These are phyloP conservation scores for Hofmannophila pseudospretella DNA, from an alignment of 2,888 invertebrate genomes.

Conservation along the genomic window DNA sequence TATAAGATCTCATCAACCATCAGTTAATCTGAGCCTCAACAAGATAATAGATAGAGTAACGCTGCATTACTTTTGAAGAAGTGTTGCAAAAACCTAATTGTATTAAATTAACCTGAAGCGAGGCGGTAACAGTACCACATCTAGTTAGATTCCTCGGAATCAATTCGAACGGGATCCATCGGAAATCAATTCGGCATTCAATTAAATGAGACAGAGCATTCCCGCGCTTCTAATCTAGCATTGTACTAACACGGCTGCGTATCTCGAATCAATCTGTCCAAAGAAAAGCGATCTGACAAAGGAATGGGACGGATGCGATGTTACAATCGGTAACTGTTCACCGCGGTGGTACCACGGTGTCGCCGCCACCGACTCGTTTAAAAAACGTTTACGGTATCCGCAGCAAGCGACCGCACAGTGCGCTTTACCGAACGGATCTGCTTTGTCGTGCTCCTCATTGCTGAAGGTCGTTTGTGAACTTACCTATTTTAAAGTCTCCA, in stretches of 20 bases:
- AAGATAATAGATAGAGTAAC: too few relatives aligned
- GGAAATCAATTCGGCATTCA: constrained; percentile 68
- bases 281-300: constrained; percentile 63
- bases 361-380: constrained; percentile 15
- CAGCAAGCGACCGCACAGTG: constrained; percentile 30
- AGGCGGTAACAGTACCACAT: constrained; percentile 48
- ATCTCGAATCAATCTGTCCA: constrained; percentile 62
- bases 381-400: constrained; percentile 45
- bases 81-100: constrained; percentile 38
- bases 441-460: background rate
- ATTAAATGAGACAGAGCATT: constrained; percentile 63
- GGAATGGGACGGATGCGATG: constrained; percentile 56
- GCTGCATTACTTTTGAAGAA: background rate
- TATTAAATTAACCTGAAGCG: constrained; percentile 33
- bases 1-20: too few relatives aligned
- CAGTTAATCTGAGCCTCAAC: too few relatives aligned
- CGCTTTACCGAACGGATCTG: constrained; percentile 16
- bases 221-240: constrained; percentile 61
- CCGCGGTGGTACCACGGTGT: constrained; percentile 35
- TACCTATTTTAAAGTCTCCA: too few relatives aligned
- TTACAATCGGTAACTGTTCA: constrained; percentile 67
- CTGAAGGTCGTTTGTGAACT: background rate
- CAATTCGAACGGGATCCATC: constrained; percentile 57
- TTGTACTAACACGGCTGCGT: constrained; percentile 50
- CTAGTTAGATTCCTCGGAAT: constrained; percentile 48